Percentiles rank a stretch among this genome's conserved stretches.
Evolutionary conservation across 2,113 vertebrate genomes (phyloP).

Genomic region (Hystrix cristata): DNA sequence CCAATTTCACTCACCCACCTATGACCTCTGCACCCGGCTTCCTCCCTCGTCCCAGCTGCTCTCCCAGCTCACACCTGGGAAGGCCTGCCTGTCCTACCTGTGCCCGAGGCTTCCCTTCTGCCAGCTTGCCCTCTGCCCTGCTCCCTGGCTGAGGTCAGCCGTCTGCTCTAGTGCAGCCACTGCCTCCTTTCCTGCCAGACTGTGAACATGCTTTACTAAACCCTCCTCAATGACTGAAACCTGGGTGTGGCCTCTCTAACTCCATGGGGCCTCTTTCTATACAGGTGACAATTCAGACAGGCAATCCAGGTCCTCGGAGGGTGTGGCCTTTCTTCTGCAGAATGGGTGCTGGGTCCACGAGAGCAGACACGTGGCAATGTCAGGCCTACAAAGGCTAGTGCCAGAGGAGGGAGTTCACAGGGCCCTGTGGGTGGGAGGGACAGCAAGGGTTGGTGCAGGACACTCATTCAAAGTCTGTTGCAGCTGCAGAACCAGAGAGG

Average conservation of each 20-base stretch:
- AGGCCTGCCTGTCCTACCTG: rapidly evolving
- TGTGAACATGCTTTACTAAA: background rate
- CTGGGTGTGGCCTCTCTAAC: rapidly evolving
- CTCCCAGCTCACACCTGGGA: rapidly evolving
- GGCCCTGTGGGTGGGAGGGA: background rate
- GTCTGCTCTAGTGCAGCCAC: background rate
- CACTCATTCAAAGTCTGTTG: background rate
- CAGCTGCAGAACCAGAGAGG: too few species aligned
- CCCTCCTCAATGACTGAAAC: too few species aligned
- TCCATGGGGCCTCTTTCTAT: background rate
- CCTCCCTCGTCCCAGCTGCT: rapidly evolving
- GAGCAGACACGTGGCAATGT: too few species aligned
- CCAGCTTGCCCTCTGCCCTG: rapidly evolving
- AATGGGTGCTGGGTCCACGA: background rate
- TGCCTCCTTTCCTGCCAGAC: background rate
- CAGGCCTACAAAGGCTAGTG: rapidly evolving
- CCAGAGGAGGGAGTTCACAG: background rate
- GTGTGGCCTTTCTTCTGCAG: background rate
- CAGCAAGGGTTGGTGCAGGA: rapidly evolving
- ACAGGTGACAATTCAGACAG: rapidly evolving
- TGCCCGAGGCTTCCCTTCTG: background rate
- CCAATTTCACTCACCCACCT: rapidly evolving
- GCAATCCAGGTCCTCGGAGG: rapidly evolving
- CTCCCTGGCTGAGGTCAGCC: background rate
- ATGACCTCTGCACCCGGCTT: rapidly evolving